Percentiles rank a stretch among this genome's conserved stretches.
These are phyloP conservation scores for Nasonovia ribisnigri DNA, from an alignment of 2,888 invertebrate species.

Conservation along the genomic window DNA sequence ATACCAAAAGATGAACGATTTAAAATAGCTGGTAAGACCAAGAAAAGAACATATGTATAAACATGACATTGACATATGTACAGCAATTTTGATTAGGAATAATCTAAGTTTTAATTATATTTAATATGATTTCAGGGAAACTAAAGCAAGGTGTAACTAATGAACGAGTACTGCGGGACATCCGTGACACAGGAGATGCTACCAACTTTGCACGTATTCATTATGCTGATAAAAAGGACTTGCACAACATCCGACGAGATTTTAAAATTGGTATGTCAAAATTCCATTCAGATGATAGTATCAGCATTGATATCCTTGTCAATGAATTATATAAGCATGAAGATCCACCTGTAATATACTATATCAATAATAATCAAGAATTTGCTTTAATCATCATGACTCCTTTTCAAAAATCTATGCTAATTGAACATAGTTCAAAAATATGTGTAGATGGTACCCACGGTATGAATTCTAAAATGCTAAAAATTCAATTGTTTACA, in stretches of 20 bases:
- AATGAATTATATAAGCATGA: neutral
- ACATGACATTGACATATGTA: no score
- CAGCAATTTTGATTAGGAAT: no score
- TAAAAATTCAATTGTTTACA: conserved; percentile 41
- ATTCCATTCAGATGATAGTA: neutral
- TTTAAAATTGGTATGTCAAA: no score
- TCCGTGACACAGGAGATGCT: conserved; percentile 1
- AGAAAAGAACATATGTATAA: no score
- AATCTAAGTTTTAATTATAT: no score
- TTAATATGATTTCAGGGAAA: conserved; percentile 36
- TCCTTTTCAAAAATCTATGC: conserved; percentile 23
- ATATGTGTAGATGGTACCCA: conserved; percentile 44
- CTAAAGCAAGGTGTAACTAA: conserved; percentile 1
- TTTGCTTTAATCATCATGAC: no score
- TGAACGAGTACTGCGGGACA: conserved; percentile 1
- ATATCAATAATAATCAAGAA: conserved; percentile 24
- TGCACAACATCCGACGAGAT: no score
- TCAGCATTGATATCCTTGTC: neutral
- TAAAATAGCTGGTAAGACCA: no score
- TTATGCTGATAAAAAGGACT: neutral
- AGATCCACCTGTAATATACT: conserved; percentile 35
- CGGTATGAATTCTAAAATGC: conserved; percentile 32
- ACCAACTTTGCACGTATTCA: neutral
- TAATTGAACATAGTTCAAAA: conserved; percentile 27
- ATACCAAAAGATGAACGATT: no score